Evolutionary conservation across 2,797 vertebrate genomes (phyloP), one percentile per base, ranked within the genome.

Genomic region (Aulostomus chinensis): DNA sequence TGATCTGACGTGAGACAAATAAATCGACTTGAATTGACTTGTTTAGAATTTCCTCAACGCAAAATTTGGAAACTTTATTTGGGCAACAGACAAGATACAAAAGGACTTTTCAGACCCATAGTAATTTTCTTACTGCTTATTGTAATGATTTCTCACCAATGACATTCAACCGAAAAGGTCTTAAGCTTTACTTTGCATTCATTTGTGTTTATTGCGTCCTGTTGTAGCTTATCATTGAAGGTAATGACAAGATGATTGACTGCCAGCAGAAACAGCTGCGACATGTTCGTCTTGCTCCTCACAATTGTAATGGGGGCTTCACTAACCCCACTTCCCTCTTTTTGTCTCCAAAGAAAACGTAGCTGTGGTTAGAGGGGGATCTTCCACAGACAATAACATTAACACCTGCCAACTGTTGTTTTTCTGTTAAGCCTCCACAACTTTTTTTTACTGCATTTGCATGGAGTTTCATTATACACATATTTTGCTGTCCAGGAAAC

Each of bases 401-500:
- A 80, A 87, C 85, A 86, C 80, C 79, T 89, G 86, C 61, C 74
- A 87, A 62, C 76, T 79, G 68, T 80, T 81, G 55, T 17, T 16
- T 4, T 30, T 56, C 71, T 79, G 17, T 73, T 54, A 57, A 69
- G 50, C 63, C 45, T 11, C 26, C 30, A 60, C 13, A 53, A 34
- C 25, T 9, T 63, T 54, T 52, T 48, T 33, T 57, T 33, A 21
- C 33, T 54, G 29, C 31, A 64, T 76, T 83, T 81, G 37, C 58
- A 61, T 76, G 14, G 4, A 11, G 4, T 54, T 63, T 67, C 1
- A 7, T 55, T 53, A 65, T 68, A 49, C 56, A 53, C 51, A 76
- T 65, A 9, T 22, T 43, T 43, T 56, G 51, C 75, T 72, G 18
- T 25, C 24, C 9, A 25, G 24, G 9, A 25, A 25, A 25, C 24